Evolutionary conservation across 2,797 vertebrate genomes (phyloP).

Genomic region (Neosalanx taihuensis): DNA sequence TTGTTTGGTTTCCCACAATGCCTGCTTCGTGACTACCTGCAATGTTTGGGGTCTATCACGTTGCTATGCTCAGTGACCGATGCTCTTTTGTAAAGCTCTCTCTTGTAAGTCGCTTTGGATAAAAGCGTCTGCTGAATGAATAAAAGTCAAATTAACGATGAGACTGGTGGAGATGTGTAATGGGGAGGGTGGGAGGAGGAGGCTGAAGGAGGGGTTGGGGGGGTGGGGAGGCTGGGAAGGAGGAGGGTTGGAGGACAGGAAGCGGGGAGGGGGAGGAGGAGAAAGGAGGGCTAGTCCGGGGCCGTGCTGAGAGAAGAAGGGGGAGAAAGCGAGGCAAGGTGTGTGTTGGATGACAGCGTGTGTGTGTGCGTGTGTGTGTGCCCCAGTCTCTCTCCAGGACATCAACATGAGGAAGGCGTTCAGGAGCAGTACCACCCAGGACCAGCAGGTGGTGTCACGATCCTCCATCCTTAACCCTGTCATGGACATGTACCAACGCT

Average conservation of each 20-base stretch:
- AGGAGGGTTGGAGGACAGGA: neutral
- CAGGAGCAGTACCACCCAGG: conserved; percentile 78
- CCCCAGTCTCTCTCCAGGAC: conserved; percentile 76
- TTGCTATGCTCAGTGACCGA: no score
- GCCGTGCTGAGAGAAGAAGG: neutral
- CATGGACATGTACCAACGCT: conserved; percentile 76
- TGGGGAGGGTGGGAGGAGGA: neutral
- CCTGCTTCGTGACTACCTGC: no score
- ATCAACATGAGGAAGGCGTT: conserved; percentile 83
- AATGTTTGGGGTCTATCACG: no score
- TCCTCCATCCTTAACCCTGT: conserved; percentile 73
- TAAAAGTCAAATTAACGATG: no score
- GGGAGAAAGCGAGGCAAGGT: neutral
- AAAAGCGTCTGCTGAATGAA: no score
- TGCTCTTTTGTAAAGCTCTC: no score
- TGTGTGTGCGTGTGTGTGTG: no score
- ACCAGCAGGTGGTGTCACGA: conserved; percentile 77
- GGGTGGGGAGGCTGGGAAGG: neutral
- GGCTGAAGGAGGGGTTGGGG: neutral
- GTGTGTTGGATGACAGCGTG: neutral
- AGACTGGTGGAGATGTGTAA: neutral
- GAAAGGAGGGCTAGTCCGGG: neutral
- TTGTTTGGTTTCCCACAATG: no score
- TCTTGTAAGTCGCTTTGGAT: no score
- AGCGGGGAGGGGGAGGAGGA: neutral